Base-by-base conservation (phyloP, 1,140 invertebrate species). In the Plutomurus gul region DNA sequence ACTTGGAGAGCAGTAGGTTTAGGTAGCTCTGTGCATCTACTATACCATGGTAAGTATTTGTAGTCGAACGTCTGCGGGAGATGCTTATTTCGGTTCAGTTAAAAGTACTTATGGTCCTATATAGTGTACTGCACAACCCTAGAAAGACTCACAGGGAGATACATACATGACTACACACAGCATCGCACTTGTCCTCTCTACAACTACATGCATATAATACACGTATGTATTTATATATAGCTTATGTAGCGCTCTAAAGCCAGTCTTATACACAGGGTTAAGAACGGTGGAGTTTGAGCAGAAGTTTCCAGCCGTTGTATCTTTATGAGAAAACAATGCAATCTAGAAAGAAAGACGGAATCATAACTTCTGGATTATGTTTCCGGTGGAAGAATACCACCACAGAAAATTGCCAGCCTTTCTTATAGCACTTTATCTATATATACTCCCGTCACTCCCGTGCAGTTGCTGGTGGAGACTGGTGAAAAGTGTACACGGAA, bases 331-430 rank as follows among this genome's bases (percentile, higher is more conserved):
- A 65, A 65, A 65, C 56, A 65, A 65, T 65, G 56, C 56, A 65
- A 65, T 65, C 56, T 65, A 65, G 56, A 65, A 65, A 65, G 56
- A 65, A 65, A 65, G 56, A 73, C 70, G 76, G 70, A 78, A 78
- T 78, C 76, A 78, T 78, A 78, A 78, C 76, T 78, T 78, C 65
- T 73, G 76, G 76, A 78, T 78, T 78, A 78, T 78, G 76, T 78
- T 78, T 78, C 76, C 76, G 76, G 65, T 40, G 56, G 56, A 65
- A 65, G 43, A 72, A 43, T 39, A 72, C 39, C 70, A 49, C 36
- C 70, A 43, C 30, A 75, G 43, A 75, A 75, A 49, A 75, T 75
- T 75, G 25, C 73, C 40, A 40, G 40, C 4, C 13, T 73, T 73
- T 43, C 37, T 73, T 73, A 43, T 40, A n/a, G 33, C n/a, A 20